These are phyloP conservation scores for Drosophila nigrodunni DNA, from an alignment of 1,140 invertebrate genomes.

Conservation along the genomic window DNA sequence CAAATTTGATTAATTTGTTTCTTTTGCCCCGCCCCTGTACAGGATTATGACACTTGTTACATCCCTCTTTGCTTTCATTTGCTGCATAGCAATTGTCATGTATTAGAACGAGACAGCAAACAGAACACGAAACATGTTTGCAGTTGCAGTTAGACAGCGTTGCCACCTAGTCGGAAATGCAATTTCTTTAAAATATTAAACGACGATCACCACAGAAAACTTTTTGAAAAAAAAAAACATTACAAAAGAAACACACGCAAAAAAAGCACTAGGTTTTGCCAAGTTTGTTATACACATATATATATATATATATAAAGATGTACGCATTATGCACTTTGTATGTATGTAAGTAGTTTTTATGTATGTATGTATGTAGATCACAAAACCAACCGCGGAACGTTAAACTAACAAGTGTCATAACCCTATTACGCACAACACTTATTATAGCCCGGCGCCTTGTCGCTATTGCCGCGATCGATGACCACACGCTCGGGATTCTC, in stretches of 20 bases:
- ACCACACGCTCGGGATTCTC: slow-evolving; percentile 89
- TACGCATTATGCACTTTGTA: slow-evolving; percentile 22
- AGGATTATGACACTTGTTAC: slow-evolving; percentile 42
- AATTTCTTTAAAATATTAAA: slow-evolving; percentile 32
- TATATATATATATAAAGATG: slow-evolving; percentile 23
- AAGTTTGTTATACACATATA: slow-evolving; percentile 38
- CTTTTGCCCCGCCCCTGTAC: not conserved
- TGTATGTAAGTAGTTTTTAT: slow-evolving; percentile 22
- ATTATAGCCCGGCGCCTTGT: slow-evolving; percentile 84
- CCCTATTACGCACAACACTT: slow-evolving; percentile 83
- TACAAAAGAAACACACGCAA: slow-evolving; percentile 40
- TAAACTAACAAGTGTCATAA: slow-evolving; percentile 49
- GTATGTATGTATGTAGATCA: slow-evolving; percentile 48
- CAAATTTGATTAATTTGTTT: slow-evolving; percentile 34
- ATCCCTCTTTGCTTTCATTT: not conserved
- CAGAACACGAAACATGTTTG: not conserved
- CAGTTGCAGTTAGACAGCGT: not conserved
- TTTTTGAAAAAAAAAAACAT: not conserved
- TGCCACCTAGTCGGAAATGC: slow-evolving; percentile 41
- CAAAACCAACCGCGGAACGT: slow-evolving; percentile 53
- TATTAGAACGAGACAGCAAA: slow-evolving; percentile 32
- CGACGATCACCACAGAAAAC: slow-evolving; percentile 35
- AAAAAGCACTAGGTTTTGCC: slow-evolving; percentile 50
- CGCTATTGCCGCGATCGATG: slow-evolving; percentile 87
- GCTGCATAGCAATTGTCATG: slow-evolving; percentile 10